phyloP scores from a whole-genome alignment of 2,797 vertebrate genomes.

The Malurus splendens region DNA sequence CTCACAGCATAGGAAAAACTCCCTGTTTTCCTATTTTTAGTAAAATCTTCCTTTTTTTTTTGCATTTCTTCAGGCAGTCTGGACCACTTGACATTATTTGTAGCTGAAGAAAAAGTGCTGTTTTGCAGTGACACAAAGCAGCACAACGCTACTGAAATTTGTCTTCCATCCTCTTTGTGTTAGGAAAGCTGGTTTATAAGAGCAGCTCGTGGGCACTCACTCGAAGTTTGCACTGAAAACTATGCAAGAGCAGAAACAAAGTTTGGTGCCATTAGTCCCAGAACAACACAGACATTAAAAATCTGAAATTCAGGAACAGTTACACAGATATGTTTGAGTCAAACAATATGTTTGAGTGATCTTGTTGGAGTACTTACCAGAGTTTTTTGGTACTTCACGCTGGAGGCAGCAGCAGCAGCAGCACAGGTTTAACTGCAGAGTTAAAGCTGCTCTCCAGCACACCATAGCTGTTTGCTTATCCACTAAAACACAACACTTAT shows the following conservation, averaged over 20 bases:
- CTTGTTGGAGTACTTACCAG: neutral
- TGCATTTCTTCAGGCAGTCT: neutral
- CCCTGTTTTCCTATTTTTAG: neutral
- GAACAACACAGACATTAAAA: neutral
- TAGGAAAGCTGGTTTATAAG: neutral
- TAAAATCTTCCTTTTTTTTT: neutral
- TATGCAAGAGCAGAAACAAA: neutral
- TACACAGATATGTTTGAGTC: neutral
- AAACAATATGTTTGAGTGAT: neutral
- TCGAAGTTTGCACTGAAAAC: neutral
- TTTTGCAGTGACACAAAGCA: neutral
- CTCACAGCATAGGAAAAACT: neutral
- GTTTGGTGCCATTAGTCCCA: neutral
- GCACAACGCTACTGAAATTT: neutral
- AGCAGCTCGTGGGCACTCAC: neutral
- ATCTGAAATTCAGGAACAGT: neutral
- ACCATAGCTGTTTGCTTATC: neutral
- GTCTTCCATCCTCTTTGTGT: neutral
- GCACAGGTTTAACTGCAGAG: neutral
- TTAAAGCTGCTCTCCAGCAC: neutral
- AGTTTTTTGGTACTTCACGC: neutral
- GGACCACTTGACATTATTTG: neutral
- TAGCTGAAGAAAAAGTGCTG: neutral
- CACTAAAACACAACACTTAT: neutral
- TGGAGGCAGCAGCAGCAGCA: neutral